These are phyloP conservation scores for Lepetodrilus schrolli DNA, from an alignment of 2,888 invertebrate genomes.

Conservation along the genomic window DNA sequence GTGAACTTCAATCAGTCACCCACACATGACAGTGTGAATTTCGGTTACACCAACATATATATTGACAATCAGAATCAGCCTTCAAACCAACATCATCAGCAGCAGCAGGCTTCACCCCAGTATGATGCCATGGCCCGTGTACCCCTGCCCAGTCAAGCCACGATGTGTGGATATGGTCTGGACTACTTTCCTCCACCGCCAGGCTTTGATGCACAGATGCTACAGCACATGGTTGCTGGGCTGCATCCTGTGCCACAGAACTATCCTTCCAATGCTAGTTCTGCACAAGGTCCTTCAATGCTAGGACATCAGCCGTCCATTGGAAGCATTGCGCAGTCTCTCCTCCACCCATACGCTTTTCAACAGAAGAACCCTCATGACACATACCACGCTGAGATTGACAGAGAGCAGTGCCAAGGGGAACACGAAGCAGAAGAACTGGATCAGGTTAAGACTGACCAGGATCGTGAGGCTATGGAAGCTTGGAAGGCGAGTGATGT, in stretches of 20 bases:
- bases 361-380: no score
- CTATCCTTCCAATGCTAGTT: not conserved
- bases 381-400: no score
- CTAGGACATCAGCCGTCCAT: not conserved
- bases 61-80: not conserved
- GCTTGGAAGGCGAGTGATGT: no score
- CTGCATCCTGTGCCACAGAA: not conserved
- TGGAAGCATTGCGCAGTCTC: slow-evolving; percentile 5
- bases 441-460: no score
- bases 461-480: no score
- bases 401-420: not conserved
- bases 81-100: not conserved
- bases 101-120: not conserved
- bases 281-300: not conserved
- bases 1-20: not conserved
- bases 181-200: not conserved
- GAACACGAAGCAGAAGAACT: no score
- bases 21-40: no score
- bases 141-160: not conserved
- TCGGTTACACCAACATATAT: not conserved
- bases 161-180: slow-evolving; percentile 6
- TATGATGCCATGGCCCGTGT: not conserved
- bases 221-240: not conserved
- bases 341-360: not conserved
- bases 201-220: not conserved